phyloP scores from a whole-genome alignment of 1,140 invertebrate genomes.

The Acarapis woodi region DNA sequence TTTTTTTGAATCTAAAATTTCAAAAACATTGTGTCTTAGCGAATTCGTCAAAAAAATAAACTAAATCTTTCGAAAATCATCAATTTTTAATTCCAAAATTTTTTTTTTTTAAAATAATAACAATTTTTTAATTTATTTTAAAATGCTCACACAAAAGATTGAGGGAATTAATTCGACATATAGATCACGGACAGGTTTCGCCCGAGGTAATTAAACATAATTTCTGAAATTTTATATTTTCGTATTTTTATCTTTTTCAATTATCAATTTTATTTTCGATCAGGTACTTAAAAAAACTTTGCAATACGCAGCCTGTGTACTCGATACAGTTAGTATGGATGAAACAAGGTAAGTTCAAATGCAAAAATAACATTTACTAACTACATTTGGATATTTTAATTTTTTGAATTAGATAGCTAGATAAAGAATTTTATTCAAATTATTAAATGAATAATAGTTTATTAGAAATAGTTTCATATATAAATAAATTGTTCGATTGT shows the following conservation, averaged over 20 bases:
- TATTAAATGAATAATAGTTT: not conserved
- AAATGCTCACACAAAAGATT: constrained; percentile 27
- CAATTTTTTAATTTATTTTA: constrained; percentile 11
- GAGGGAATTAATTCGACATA: constrained; percentile 42
- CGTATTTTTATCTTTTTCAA: no score
- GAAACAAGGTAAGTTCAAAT: constrained; percentile 47
- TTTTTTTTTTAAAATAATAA: not conserved
- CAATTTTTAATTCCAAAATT: no score
- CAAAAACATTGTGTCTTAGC: no score
- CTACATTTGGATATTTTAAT: not conserved
- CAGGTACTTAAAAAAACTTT: constrained; percentile 56
- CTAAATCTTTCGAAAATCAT: no score
- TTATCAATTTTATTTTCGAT: no score
- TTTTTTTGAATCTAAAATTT: no score
- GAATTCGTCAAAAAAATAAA: no score
- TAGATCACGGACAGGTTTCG: constrained; percentile 44
- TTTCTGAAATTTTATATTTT: no score
- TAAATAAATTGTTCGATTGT: no score
- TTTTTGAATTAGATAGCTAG: not conserved
- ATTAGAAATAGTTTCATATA: not conserved
- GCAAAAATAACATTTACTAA: not conserved
- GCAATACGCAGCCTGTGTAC: constrained; percentile 49
- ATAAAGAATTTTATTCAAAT: not conserved
- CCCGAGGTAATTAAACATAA: no score
- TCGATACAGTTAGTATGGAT: constrained; percentile 60